A percentile compares a stretch with the other conserved stretches of the same genome.
Evolutionary conservation across 2,113 vertebrate genomes (phyloP).

Genomic region (Ctenodactylus gundi): DNA sequence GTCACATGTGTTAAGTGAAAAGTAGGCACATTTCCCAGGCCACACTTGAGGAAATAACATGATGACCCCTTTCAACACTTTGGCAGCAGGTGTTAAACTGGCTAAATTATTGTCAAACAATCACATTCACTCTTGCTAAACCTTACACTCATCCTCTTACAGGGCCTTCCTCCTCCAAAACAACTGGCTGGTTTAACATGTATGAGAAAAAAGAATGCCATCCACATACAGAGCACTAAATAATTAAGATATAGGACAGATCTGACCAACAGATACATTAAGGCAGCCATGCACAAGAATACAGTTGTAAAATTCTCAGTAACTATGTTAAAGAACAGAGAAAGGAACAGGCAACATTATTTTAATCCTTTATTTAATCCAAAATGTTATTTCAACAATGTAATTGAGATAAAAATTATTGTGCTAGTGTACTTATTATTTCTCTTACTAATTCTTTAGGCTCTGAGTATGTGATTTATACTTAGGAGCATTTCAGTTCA

Average conservation of each 20-base stretch:
- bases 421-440: not conserved
- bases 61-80: not conserved
- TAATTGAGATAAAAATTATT: not conserved
- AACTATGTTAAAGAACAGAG: not conserved
- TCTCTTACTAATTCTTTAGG: not conserved
- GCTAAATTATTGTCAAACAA: conserved; percentile 55
- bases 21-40: conserved; percentile 41
- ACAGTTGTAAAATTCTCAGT: not conserved
- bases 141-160: conserved; percentile 23
- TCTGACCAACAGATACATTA: not conserved
- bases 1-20: conserved; percentile 58
- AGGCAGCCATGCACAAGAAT: not conserved
- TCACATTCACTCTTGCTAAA: conserved; percentile 44
- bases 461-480: not conserved
- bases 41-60: not conserved
- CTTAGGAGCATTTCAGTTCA: not conserved
- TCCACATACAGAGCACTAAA: not conserved
- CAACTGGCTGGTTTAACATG: conserved; percentile 14
- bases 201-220: not conserved
- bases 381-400: not conserved
- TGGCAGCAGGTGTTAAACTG: conserved; percentile 54
- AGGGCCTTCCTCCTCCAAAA: not conserved
- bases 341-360: not conserved
- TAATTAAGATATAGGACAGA: not conserved
- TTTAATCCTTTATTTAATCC: conserved; percentile 2